These are phyloP conservation scores for Cyprinus carpio DNA, from an alignment of 2,113 vertebrate genomes.

Conservation along the genomic window DNA sequence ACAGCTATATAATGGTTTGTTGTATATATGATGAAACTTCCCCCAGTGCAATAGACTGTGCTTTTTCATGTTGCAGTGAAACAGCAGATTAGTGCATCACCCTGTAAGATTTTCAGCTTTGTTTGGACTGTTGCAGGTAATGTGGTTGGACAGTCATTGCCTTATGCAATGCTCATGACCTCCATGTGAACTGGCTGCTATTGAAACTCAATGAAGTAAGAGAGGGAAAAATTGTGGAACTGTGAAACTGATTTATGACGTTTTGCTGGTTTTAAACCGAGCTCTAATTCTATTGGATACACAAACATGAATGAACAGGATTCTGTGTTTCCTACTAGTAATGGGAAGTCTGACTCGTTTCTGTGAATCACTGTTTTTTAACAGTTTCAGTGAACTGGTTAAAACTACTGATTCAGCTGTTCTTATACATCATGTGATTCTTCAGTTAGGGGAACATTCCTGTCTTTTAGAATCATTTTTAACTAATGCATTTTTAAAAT, in stretches of 20 bases:
- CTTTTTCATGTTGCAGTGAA: conserved; percentile 25
- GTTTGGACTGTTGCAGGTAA: conserved; percentile 27
- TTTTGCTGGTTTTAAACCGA: conserved; percentile 2
- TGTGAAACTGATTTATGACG: background rate
- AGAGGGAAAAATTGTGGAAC: background rate
- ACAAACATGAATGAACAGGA: conserved; percentile 2
- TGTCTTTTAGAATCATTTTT: background rate
- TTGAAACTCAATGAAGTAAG: background rate
- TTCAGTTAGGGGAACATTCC: background rate
- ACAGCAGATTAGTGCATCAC: conserved; percentile 20
- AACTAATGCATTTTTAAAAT: background rate
- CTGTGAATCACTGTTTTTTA: background rate
- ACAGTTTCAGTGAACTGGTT: background rate
- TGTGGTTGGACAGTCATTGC: conserved; percentile 17
- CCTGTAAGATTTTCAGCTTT: conserved; percentile 20
- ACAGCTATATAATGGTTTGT: conserved; percentile 29
- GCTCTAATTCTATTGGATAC: background rate
- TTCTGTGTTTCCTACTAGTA: background rate
- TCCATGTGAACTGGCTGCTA: conserved; percentile 20
- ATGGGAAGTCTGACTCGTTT: background rate
- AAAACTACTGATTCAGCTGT: background rate
- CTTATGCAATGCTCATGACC: conserved; percentile 32
- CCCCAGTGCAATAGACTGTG: background rate
- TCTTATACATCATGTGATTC: background rate
- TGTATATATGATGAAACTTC: conserved; percentile 18